Evolutionary conservation across 2,888 invertebrate genomes (phyloP).

Genomic region (Nomada flava): DNA sequence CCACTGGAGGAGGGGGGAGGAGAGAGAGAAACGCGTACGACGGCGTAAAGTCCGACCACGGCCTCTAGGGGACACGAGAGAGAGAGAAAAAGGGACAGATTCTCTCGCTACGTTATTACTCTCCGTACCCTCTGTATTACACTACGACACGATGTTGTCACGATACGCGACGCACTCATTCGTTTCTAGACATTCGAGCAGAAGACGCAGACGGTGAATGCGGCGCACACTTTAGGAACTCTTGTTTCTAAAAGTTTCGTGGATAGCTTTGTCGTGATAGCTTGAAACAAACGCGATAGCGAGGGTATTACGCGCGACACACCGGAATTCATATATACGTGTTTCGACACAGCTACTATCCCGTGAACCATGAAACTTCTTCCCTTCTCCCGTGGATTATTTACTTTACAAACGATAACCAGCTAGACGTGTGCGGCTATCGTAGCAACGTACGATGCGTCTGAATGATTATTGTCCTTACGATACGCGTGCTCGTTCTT

Average conservation of each 20-base stretch:
- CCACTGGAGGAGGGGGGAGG: constrained; percentile 25
- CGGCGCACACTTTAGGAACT: constrained; percentile 52
- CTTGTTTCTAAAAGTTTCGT: constrained; percentile 14
- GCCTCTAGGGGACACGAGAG: constrained; percentile 38
- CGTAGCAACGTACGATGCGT: constrained; percentile 48
- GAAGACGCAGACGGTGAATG: constrained; percentile 18
- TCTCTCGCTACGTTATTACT: constrained; percentile 20
- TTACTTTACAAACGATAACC: constrained; percentile 31
- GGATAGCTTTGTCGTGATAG: background rate
- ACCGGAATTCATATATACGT: constrained; percentile 22
- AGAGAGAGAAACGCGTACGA: constrained; percentile 44
- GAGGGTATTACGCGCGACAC: constrained; percentile 8
- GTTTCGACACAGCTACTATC: constrained; percentile 52
- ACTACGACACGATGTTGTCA: constrained; percentile 57
- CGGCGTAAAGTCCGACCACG: constrained; percentile 62
- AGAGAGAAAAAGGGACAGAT: constrained; percentile 15
- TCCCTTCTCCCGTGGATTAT: constrained; percentile 29
- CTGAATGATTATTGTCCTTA: constrained; percentile 16
- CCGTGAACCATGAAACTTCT: constrained; percentile 31
- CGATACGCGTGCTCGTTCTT: constrained; percentile 25
- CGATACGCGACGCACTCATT: constrained; percentile 66
- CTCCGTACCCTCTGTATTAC: constrained; percentile 32
- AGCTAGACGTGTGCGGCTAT: constrained; percentile 44
- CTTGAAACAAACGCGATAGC: background rate
- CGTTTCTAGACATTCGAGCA: constrained; percentile 53